Evolutionary conservation across 2,113 vertebrate genomes (phyloP), one percentile per base, ranked within the genome.

Genomic region (Platycercus adscitus): DNA sequence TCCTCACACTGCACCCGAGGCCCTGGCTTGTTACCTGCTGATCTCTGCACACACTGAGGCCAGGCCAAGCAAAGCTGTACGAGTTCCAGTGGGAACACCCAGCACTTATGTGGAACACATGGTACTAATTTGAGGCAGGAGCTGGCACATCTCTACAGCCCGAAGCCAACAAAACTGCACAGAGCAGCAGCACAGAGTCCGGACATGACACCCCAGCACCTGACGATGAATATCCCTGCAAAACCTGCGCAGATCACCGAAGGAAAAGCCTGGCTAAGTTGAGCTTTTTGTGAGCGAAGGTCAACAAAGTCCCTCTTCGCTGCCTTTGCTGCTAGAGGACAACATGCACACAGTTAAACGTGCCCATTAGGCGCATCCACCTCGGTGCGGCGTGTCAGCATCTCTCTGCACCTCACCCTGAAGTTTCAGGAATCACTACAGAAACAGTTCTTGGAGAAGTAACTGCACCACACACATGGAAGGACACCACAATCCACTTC

Each of bases 1-100:
- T 86, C 35, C 39, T 71, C 1, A 0, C 26, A 9, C 53, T 25
- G 29, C 0, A 1, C n/a, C n/a, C 0, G 0, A 53, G 43, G 66
- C 53, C 26, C 23, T 52, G 70, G 49, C 39, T 50, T 29, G 35
- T 31, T 35, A 52, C 8, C 37, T 87, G 66, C 77, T 35, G 64
- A 50, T 58, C 35, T n/a, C 46, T 79, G 47, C 11, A 3, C 9
- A 7, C 47, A 31, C 25, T 6, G 28, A 68, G 39, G 17, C n/a
- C 56, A 33, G 37, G 24, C 25, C 72, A 75, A 35, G 46, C 33
- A 24, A 58, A 90, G 43, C n/a, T 35, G 66, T n/a, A 39, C 0
- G 3, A 60, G 58, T 35, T 76, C 29, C 53, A 50, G 11, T 10
- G 13, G n/a, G 49, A 91, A 55, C 19, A 52, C 17, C 11, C 68